Evolutionary conservation across 2,797 vertebrate species (phyloP).

Genomic region (Pseudocheirus occidentalis): DNA sequence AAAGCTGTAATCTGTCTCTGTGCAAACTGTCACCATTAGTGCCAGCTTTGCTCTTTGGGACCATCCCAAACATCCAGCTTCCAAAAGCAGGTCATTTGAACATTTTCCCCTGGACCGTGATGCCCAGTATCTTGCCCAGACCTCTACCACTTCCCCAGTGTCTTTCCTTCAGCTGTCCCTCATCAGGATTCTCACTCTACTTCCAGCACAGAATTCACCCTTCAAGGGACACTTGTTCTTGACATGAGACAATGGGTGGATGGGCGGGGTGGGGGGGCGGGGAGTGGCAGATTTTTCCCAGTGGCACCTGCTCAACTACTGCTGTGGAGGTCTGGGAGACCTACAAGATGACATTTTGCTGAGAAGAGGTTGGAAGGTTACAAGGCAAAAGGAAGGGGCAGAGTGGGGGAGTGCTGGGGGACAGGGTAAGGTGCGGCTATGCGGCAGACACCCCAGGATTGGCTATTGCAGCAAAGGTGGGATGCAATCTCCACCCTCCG

Average conservation of each 20-base stretch:
- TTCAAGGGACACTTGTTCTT: not conserved
- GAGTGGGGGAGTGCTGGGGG: not conserved
- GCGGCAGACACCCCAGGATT: not conserved
- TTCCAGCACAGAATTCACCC: not conserved
- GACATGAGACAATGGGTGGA: not conserved
- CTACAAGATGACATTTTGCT: not conserved
- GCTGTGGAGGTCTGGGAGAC: not conserved
- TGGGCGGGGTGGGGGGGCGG: not conserved
- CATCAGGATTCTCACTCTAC: not conserved
- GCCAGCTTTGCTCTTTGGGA: not conserved
- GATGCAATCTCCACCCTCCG: not conserved
- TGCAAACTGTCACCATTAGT: not conserved
- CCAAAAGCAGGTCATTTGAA: not conserved
- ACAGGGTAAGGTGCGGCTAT: not conserved
- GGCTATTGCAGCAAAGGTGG: not conserved
- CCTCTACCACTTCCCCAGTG: not conserved
- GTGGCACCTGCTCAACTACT: not conserved
- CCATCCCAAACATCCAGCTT: not conserved
- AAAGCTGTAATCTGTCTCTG: not conserved
- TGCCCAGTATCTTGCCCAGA: not conserved
- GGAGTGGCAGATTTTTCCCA: not conserved
- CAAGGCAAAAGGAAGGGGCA: not conserved
- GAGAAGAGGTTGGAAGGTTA: not conserved
- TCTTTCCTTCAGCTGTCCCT: not conserved
- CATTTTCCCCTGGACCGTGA: not conserved